These are phyloP conservation scores for Schizothorax lantsangensis DNA, from an alignment of 2,797 vertebrate species.

Conservation along the genomic window DNA sequence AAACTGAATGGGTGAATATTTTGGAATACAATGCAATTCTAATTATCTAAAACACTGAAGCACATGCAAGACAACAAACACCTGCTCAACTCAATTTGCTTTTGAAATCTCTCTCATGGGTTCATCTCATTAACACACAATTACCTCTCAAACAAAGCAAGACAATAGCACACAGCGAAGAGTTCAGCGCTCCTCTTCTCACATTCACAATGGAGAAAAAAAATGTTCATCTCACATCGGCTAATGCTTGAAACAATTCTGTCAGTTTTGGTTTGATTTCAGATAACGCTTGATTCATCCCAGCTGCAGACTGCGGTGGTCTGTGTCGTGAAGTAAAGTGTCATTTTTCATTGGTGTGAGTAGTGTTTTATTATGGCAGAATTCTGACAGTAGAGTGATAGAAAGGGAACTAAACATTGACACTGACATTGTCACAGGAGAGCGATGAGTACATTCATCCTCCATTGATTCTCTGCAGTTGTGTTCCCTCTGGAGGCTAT, in stretches of 20 bases:
- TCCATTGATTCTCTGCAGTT: constrained; percentile 43
- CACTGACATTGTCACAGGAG: constrained; percentile 48
- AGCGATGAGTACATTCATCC: constrained; percentile 44
- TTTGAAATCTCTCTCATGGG: constrained; percentile 51
- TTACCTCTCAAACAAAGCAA: constrained; percentile 48
- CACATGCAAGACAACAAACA: constrained; percentile 50
- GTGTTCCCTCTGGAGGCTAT: constrained; percentile 26
- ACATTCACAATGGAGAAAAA: not conserved
- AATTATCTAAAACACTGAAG: constrained; percentile 51
- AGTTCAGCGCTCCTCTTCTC: constrained; percentile 33
- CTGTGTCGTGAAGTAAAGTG: constrained; percentile 38
- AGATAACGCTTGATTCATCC: constrained; percentile 32
- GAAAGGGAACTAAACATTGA: constrained; percentile 46
- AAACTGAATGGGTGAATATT: constrained; percentile 41
- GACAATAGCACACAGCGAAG: constrained; percentile 23
- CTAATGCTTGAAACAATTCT: constrained; percentile 34
- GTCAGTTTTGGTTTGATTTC: constrained; percentile 36
- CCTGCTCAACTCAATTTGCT: constrained; percentile 50
- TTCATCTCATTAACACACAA: constrained; percentile 53
- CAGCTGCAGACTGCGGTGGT: constrained; percentile 43
- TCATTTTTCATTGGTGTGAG: constrained; percentile 48
- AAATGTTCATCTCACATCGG: not conserved
- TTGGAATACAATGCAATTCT: constrained; percentile 35
- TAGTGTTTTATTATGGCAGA: constrained; percentile 53
- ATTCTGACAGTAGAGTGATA: constrained; percentile 51